Base-by-base conservation (phyloP, 2,797 vertebrate species). In the Spondyliosoma cantharus region DNA sequence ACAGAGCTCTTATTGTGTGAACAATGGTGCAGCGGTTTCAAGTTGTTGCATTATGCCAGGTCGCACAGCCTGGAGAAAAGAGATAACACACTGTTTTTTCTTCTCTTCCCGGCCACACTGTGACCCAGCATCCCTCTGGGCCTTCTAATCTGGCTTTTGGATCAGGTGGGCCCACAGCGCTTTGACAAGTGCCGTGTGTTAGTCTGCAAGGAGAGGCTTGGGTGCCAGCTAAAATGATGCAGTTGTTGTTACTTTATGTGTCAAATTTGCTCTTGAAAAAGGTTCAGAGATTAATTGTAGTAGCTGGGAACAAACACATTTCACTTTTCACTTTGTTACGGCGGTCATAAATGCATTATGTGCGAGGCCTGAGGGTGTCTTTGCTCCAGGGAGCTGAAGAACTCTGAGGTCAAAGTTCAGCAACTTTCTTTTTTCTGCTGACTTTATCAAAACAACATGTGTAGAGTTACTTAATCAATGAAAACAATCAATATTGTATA, bases 61-160 rank as follows among this genome's bases (percentile, higher is more conserved):
- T 77, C 15, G 20, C 49, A 20, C 60, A 74, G 82, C 71, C 79
- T 84, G 85, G 68, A 80, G 67, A 83, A 77, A 85, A 60, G 45
- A 80, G 83, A 87, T 84, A 87, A 86, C 45, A 43, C 56, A 14
- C 29, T 19, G 48, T 29, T 62, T 64, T 9, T 67, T 54, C 63
- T 71, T 43, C 37, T 71, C 56, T 37, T 67, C 27, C 12, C 3
- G 6, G 56, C 45, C 58, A 50, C 78, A 13, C 27, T 22, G 53
- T 75, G 70, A 75, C 46, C 58, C 54, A 65, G 65, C 66, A 53
- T 62, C 69, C 70, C 61, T 53, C 53, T 14, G 66, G 57, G 60
- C 65, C 65, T 37, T 76, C 62, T 83, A 54, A 80, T 80, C 81
- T 61, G 29, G 57, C 74, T 46, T 61, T 62, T 16, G 64, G 29